Base-by-base conservation (phyloP, 2,888 invertebrate species). In the Apodemia zela region DNA sequence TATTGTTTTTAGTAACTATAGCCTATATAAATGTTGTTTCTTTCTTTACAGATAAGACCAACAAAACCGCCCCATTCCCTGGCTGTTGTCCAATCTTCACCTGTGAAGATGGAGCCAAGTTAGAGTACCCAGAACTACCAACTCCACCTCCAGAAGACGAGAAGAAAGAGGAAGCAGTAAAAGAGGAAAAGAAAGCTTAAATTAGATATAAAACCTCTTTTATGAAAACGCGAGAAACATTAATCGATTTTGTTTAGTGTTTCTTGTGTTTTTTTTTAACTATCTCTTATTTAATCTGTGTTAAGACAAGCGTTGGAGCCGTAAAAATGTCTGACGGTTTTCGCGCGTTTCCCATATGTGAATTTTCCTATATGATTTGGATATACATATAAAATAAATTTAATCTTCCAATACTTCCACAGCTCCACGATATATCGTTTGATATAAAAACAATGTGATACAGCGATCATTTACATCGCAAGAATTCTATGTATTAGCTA, bases 1-100 rank as follows among this genome's bases (percentile, higher is more conserved):
- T n/a, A n/a, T n/a, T 25, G 5, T 25, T 25, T 5, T 25, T 25
- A 25, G 25, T 25, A 25, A 25, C 3, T 25, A 25, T 25, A 25
- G 25, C 3, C 3, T 5, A 3, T 25, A 25, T 38, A 38, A 38
- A 13, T 13, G 13, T 10, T 10, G 1, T 45, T 45, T 45, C 5
- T 45, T 42, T 45, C 5, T 38, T 92, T 84, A 61, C 93, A 87
- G 97, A 97, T 7, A 96, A 96, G 83, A 97, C 97, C 78, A 97
- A 97, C 93, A 97, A 97, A 87, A 97, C 97, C 10, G 97, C 97
- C 1, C 89, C 95, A 1, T 98, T 97, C 94, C 97, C 97, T 8
- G 94, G 91, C 38, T 97, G 97, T 84, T 98, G 97, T 81, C 97
- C 97, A 1, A 89, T 90, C 69, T 97, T 97, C 93, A 95, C 95